Evolutionary conservation across 1,140 invertebrate species (phyloP).

Genomic region (Zaprionus nigranus): DNA sequence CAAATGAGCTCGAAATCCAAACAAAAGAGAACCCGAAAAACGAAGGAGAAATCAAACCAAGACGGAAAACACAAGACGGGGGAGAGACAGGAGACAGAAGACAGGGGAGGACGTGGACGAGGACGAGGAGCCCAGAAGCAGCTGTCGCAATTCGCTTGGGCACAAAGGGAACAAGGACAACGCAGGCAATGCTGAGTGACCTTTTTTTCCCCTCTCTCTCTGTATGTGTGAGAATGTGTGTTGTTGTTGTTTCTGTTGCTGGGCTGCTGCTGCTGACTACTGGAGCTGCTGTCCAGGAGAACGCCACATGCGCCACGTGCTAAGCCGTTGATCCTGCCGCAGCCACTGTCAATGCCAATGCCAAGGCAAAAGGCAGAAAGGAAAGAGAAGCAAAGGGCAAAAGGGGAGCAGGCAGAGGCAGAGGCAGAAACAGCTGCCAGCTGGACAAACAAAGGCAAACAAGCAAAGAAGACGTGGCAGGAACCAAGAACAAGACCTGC

Average conservation of each 20-base stretch:
- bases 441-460: conserved; percentile 35
- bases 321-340: conserved; percentile 79
- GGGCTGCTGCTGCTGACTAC: conserved; percentile 12
- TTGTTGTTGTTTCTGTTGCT: no score
- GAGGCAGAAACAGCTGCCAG: conserved; percentile 38
- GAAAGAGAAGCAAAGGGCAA: conserved; percentile 32
- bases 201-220: conserved; percentile 50
- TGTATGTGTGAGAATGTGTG: conserved; percentile 43
- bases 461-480: conserved; percentile 7
- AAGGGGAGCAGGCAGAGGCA: background rate
- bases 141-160: conserved; percentile 65
- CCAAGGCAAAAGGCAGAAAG: conserved; percentile 19
- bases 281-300: conserved; percentile 52
- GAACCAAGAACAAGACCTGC: conserved; percentile 53
- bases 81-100: conserved; percentile 14
- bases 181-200: conserved; percentile 56
- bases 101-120: conserved; percentile 25
- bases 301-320: conserved; percentile 79
- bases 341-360: conserved; percentile 41
- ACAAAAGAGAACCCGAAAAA: conserved; percentile 50
- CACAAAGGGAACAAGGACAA: conserved; percentile 58
- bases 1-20: conserved; percentile 55
- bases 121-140: conserved; percentile 59
- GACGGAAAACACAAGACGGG: conserved; percentile 16
- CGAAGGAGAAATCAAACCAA: conserved; percentile 36